Evolutionary conservation across 2,797 vertebrate genomes (phyloP).

Genomic region (Gallinago nigripennis): DNA sequence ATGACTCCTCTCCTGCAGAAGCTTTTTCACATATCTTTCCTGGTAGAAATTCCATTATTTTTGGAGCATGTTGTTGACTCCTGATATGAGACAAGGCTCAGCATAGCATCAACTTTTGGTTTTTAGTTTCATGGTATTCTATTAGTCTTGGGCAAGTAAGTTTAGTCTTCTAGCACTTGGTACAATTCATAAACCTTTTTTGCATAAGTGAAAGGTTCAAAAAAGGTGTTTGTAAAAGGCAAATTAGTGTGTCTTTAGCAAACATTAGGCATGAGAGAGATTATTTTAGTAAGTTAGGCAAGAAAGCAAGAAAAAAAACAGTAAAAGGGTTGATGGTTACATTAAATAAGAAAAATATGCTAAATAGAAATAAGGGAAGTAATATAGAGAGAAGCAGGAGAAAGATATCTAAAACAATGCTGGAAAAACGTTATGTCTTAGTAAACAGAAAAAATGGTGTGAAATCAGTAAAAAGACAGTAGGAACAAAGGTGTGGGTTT

Average conservation of each 20-base stretch:
- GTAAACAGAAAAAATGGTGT: neutral
- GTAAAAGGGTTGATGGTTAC: neutral
- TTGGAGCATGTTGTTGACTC: neutral
- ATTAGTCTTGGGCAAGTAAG: neutral
- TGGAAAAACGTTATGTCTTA: neutral
- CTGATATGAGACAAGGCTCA: neutral
- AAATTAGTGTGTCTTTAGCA: neutral
- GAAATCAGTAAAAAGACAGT: neutral
- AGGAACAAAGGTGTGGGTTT: neutral
- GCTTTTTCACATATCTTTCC: neutral
- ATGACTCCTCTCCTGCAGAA: neutral
- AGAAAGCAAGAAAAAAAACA: neutral
- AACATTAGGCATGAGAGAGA: neutral
- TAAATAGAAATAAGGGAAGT: neutral
- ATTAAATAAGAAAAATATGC: neutral
- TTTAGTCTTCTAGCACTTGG: neutral
- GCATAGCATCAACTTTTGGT: neutral
- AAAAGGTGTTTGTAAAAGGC: neutral
- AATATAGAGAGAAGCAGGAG: neutral
- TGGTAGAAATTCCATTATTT: neutral
- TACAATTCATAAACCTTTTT: neutral
- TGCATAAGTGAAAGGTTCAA: neutral
- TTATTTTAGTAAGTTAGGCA: neutral
- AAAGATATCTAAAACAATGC: neutral
- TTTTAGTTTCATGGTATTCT: neutral